Evolutionary conservation across 2,113 vertebrate species (phyloP), one percentile per base, ranked within the genome.

Genomic region (Spheniscus mendiculus): DNA sequence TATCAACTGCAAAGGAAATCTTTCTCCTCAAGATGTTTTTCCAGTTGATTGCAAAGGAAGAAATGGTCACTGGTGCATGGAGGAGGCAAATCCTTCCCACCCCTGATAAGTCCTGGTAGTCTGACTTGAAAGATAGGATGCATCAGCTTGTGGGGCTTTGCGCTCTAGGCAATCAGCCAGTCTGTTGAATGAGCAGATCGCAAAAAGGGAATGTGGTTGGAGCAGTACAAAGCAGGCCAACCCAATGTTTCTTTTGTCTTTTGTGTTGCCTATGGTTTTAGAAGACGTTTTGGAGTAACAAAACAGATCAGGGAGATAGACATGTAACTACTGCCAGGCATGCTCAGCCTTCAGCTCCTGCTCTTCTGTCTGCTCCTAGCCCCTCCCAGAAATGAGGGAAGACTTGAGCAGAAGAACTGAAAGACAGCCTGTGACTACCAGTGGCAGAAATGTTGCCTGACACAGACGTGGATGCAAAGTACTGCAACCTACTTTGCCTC

Each of bases 391-490:
- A 93, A 80, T 23, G 40, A 82, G 38, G 62, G 47, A 44, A 76
- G 52, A 61, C 47, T 69, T 34, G 25, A 86, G 25, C 34, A 63
- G 84, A 78, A 76, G 84, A 92, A 44, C 53, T 56, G 40, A 40
- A 77, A 61, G 67, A 44, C 40, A 44, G 34, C 56, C 38, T 2
- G 2, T 36, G 65, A 53, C 30, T 53, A 55, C 32, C 40, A 27
- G 25, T 25, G 36, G 30, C 67, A 91, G 59, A 94, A 91, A 63
- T 5, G 34, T 21, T 80, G 55, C 42, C 87, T 44, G 77, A 56
- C 18, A n/a, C n/a, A 53, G 53, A 53, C 10, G 3, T 17, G 47
- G 47, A 40, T 0, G 0, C 13, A 34, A 82, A 61, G 49, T 40
- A 40, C 71, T 58, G 15, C 53, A 30, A 2, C 21, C 6, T 29